Conservation (phyloP, 2,888 invertebrate species). For the Oscheius onirici region DNA sequence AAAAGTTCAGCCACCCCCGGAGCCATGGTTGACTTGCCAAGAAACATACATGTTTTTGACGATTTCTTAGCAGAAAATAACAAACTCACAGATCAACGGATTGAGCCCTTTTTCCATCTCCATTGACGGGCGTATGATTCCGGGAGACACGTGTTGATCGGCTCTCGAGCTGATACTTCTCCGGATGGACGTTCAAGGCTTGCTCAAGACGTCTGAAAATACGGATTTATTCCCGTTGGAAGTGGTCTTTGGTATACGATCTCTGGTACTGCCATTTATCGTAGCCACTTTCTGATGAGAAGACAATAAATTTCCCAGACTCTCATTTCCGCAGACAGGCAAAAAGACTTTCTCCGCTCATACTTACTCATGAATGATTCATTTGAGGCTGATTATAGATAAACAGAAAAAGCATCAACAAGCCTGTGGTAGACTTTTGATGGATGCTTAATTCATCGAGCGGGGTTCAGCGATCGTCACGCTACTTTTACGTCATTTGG, state of each 20-base stretch:
- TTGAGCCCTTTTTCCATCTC: constrained; percentile 12
- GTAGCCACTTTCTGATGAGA: background rate
- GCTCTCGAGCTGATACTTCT: constrained; percentile 44
- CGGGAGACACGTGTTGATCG: constrained; percentile 16
- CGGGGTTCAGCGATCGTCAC: too few species aligned
- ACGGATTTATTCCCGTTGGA: background rate
- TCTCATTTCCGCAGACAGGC: too few species aligned
- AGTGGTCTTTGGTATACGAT: background rate
- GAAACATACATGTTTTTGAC: background rate
- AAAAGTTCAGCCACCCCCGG: constrained; percentile 2
- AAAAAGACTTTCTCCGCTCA: too few species aligned
- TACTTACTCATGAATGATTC: too few species aligned
- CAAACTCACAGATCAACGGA: constrained; percentile 24
- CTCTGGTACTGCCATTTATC: background rate
- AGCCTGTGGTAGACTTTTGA: too few species aligned
- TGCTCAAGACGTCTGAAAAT: constrained; percentile 61
- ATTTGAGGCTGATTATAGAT: too few species aligned
- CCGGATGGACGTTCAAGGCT: constrained; percentile 62
- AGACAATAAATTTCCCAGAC: too few species aligned
- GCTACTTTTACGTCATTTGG: too few species aligned
- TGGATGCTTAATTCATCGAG: too few species aligned
- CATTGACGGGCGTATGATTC: constrained; percentile 24
- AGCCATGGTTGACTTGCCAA: background rate
- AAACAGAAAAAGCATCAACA: too few species aligned
- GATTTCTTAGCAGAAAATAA: constrained; percentile 3